Evolutionary conservation across 2,113 vertebrate species (phyloP), one percentile per base, ranked within the genome.

Genomic region (Tachycineta bicolor): DNA sequence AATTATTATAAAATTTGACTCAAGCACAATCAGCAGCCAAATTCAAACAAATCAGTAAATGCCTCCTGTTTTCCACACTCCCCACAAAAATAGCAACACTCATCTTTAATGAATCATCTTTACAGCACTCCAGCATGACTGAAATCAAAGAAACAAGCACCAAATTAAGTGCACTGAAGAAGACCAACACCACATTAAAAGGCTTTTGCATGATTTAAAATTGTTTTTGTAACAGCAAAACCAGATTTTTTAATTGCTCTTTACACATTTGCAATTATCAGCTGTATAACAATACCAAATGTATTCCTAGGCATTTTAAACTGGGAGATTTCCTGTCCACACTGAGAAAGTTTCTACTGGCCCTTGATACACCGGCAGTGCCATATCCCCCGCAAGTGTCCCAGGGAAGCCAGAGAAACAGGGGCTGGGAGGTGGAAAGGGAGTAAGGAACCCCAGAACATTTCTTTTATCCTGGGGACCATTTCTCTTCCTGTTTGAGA

Each of bases 311-410:
- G 49, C 0, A 43, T 58, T 73, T 76, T 44, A 26, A 69, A 73
- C 50, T 34, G 18, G 4, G 10, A 92, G 20, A 79, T 31, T n/a
- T 83, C 37, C 47, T 33, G 12, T 22, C 37, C 24, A 41, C 4
- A 22, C 15, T 46, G 29, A 53, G 29, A 21, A 60, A 59, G n/a
- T 56, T 84, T 44, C 41, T 43, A 5, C 2, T 13, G 53, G 49
- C 20, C 25, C 49, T 67, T 0, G 0, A 34, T 9, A 33, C 6
- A n/a, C 9, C 29, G 26, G 44, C 50, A 70, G 33, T 47, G 49
- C 34, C 5, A 2, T 15, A 8, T 9, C 18, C 17, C 10, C n/a
- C 50, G 12, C 23, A 75, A 64, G 8, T 10, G 13, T 33, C 14
- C 8, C 47, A 81, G 12, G 20, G 19, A 84, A 65, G 18, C 5